Percentiles rank a stretch among this genome's conserved stretches.
Conservation (phyloP, 2,888 invertebrate genomes). For the Drosophila limbata region DNA sequence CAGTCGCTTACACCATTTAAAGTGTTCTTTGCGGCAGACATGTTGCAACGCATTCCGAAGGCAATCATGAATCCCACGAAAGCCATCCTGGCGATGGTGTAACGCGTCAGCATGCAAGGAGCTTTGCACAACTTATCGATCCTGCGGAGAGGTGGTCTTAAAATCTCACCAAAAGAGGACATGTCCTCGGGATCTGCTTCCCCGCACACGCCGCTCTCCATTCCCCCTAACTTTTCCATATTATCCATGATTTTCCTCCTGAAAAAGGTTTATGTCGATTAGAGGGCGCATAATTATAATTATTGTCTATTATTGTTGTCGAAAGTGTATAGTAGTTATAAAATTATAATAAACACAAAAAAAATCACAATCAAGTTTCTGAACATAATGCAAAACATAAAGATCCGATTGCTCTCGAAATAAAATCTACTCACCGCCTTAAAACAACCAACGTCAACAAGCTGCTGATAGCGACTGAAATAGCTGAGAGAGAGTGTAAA, state of each 20-base stretch:
- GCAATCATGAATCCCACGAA: constrained; percentile 96
- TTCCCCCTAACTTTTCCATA: no score
- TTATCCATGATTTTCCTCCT: no score
- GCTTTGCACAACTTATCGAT: constrained; percentile 95
- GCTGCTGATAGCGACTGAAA: not conserved
- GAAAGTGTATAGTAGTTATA: no score
- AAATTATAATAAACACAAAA: not conserved
- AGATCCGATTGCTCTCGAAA: no score
- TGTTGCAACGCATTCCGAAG: constrained; percentile 99
- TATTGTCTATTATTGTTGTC: no score
- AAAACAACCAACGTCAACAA: not conserved
- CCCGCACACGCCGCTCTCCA: no score
- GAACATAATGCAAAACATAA: no score
- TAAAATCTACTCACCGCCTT: no score
- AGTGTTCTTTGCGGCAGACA: constrained; percentile 98
- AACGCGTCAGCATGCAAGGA: constrained; percentile 93
- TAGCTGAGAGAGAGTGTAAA: not conserved
- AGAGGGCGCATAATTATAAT: no score
- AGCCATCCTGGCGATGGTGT: constrained; percentile 94
- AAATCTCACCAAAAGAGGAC: constrained; percentile 71
- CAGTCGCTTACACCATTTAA: constrained; percentile 86
- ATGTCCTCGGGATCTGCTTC: no score
- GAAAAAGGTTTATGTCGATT: no score
- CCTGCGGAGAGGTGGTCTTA: constrained; percentile 93
- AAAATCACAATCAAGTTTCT: not conserved